Percentiles rank a stretch among this genome's conserved stretches.
phyloP scores from a whole-genome alignment of 2,797 vertebrate species.

The Merluccius polli region DNA sequence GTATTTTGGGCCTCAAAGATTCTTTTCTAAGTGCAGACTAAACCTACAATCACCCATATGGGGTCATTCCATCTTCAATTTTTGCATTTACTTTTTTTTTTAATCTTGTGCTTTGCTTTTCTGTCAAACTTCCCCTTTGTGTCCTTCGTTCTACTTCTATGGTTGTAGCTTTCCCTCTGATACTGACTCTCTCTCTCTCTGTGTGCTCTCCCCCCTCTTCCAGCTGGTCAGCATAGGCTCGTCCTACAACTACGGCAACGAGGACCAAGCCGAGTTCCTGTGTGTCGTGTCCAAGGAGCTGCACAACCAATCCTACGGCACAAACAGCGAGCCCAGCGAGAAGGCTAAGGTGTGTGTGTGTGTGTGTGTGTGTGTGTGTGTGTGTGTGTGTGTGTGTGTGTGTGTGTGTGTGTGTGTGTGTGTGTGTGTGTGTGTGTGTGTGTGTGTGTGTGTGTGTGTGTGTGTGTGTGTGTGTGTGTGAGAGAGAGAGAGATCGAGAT shows the following conservation, averaged over 20 bases:
- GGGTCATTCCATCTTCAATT: not conserved
- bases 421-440: conserved; percentile 60
- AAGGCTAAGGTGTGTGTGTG: conserved; percentile 88
- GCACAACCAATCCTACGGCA: conserved; percentile 91
- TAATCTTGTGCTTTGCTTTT: not conserved
- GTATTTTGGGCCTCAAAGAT: not conserved
- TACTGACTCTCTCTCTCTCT: conserved; percentile 20
- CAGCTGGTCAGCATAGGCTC: conserved; percentile 98
- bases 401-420: conserved; percentile 60
- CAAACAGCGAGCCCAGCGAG: conserved; percentile 92
- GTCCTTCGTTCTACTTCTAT: not conserved
- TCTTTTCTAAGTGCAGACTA: too few relatives aligned
- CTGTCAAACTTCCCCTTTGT: not conserved
- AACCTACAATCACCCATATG: not conserved
- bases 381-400: conserved; percentile 59
- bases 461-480: conserved; percentile 59
- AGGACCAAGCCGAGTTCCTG: conserved; percentile 98
- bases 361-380: conserved; percentile 15
- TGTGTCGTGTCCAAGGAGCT: conserved; percentile 99
- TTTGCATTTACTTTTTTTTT: not conserved
- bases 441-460: conserved; percentile 60
- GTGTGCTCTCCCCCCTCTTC: conserved; percentile 41
- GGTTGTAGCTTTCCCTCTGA: conserved; percentile 4
- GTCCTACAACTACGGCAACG: conserved; percentile 97
- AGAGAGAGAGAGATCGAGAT: not conserved